A percentile compares a stretch with the other conserved stretches of the same genome.
phyloP scores from a whole-genome alignment of 2,888 invertebrate species.

The Imbricaverruca yamaguchii region DNA sequence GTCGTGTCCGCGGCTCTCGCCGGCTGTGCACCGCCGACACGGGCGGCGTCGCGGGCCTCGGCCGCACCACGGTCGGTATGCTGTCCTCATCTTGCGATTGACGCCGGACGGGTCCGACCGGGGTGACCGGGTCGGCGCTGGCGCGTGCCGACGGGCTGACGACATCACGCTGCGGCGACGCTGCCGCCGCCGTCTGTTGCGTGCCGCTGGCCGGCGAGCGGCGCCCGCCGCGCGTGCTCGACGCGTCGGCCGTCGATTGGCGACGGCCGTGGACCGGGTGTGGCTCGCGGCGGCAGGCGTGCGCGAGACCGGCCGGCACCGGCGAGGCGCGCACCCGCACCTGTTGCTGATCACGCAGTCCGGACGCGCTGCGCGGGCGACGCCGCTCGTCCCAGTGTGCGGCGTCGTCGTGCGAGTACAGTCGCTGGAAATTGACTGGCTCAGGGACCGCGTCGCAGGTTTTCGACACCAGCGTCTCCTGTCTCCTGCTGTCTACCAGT shows the following conservation, averaged over 20 bases:
- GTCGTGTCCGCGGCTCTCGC: too few species aligned
- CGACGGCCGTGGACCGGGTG: too few species aligned
- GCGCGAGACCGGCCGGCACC: background rate
- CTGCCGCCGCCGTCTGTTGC: background rate
- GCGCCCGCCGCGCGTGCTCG: too few species aligned
- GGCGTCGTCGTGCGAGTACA: background rate
- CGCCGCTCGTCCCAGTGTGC: background rate
- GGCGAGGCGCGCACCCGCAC: background rate
- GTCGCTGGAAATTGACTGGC: background rate
- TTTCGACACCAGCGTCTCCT: too few species aligned
- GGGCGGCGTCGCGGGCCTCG: background rate
- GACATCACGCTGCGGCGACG: background rate
- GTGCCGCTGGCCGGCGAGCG: too few species aligned
- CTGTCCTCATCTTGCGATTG: background rate
- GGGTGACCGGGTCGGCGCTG: background rate
- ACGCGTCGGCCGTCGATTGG: too few species aligned
- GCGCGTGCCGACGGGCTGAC: too few species aligned
- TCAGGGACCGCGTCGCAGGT: background rate
- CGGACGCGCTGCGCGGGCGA: background rate
- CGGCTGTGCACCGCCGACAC: too few species aligned
- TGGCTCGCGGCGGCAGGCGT: background rate
- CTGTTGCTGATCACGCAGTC: background rate
- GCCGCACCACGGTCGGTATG: background rate
- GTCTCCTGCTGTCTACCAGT: too few species aligned
- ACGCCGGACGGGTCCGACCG: background rate